Evolutionary conservation across 2,797 vertebrate species (phyloP), one percentile per base, ranked within the genome.

Genomic region (Hydrophis major): DNA sequence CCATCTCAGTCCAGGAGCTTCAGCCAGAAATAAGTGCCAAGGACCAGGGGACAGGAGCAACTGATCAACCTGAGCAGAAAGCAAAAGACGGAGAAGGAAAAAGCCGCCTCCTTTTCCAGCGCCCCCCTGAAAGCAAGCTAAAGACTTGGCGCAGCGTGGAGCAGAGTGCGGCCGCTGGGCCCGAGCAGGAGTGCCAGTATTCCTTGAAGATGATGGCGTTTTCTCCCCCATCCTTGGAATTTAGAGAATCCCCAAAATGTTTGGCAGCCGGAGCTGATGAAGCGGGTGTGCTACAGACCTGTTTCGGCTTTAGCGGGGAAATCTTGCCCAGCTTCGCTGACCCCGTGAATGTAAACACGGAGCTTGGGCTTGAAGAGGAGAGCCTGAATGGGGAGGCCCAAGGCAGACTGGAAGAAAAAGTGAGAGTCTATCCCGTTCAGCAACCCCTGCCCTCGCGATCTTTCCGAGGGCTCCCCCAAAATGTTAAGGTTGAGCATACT

Each of bases 1-100:
- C 13, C 28, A 16, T 47, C 20, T 28, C 78, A 92, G 92, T 66
- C 32, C 88, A 86, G 50, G 88, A 86, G 88, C 22, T 90, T 59
- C 47, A 28, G 32, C n/a, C 88, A 56, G 88, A 78, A 89, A 55
- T 86, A 28, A 63, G 86, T 14, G 8, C 27, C 4, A 50, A 87
- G 6, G 88, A 66, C 28, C 25, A 20, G 88, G 16, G n/a, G 5
- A 14, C 74, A 20, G n/a, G n/a, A 25, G 47, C 88, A 42, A 25
- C 25, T 56, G 20, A 28, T 12, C 25, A 57, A 42, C 6, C 14
- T 32, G 13, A 18, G 59, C 22, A 66, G 59, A 87, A 13, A 57
- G 63, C 2, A 11, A 16, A 66, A 27, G 16, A 86, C 18, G 14
- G 59, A 42, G 74, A 37, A 55, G 25, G n/a, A 37, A 47, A 8